Conservation (phyloP, 2,888 invertebrate genomes). For the Andrena hattorfiana region DNA sequence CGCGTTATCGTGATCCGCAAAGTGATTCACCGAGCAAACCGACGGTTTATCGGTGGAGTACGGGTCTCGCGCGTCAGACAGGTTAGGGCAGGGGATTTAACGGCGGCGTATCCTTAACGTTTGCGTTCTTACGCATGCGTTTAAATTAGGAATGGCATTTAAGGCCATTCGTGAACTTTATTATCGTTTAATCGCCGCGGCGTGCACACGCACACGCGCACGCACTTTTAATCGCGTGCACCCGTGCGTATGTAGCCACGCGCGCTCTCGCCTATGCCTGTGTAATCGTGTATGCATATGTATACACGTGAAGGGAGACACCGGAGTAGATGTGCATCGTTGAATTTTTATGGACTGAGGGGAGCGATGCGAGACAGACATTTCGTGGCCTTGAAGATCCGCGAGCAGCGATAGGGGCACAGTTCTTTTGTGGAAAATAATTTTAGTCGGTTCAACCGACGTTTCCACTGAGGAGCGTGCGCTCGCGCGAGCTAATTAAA, state of each 20-base stretch:
- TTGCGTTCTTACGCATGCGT: constrained; percentile 55
- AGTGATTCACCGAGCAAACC: constrained; percentile 38
- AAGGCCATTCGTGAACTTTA: constrained; percentile 62
- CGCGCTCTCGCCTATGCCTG: not conserved
- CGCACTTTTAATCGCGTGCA: constrained; percentile 51
- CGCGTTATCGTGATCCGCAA: constrained; percentile 33
- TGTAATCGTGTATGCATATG: too few relatives aligned
- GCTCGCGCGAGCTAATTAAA: constrained; percentile 55
- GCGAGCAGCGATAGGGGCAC: constrained; percentile 57
- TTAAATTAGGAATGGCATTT: constrained; percentile 62
- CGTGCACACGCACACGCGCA: constrained; percentile 30
- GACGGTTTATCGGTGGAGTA: constrained; percentile 22
- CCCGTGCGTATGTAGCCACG: not conserved
- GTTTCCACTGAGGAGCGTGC: constrained; percentile 45
- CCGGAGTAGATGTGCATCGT: constrained; percentile 59
- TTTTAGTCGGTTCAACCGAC: constrained; percentile 48
- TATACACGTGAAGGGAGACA: constrained; percentile 22
- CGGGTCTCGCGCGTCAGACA: not conserved
- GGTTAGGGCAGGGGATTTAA: constrained; percentile 35
- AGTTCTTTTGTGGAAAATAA: constrained; percentile 63
- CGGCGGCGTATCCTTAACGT: constrained; percentile 37
- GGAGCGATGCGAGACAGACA: constrained; percentile 62
- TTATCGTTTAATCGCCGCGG: constrained; percentile 62
- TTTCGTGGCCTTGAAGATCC: constrained; percentile 67
- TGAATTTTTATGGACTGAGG: constrained; percentile 66